Conservation (phyloP, 2,888 invertebrate species). For the Tiliacea citrago region DNA sequence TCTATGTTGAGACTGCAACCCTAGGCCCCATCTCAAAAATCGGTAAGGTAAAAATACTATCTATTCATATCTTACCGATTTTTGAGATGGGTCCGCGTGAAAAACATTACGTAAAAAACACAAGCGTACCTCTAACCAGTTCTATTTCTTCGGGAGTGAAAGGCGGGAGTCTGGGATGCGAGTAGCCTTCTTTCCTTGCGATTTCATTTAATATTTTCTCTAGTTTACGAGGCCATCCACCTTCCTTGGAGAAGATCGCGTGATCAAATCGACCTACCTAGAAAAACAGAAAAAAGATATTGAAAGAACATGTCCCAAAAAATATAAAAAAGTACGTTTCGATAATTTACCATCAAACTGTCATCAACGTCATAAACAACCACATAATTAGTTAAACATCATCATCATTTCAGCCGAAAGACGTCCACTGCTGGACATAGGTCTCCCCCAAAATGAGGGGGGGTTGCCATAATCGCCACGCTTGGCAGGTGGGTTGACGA, state of each 20-base stretch:
- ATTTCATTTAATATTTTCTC: constrained; percentile 70
- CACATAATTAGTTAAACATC: no score
- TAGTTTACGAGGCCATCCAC: constrained; percentile 77
- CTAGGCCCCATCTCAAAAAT: no score
- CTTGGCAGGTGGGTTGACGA: no score
- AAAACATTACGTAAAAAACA: not conserved
- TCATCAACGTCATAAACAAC: not conserved
- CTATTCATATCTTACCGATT: no score
- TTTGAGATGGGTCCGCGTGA: no score
- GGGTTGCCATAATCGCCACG: no score
- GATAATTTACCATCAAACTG: not conserved
- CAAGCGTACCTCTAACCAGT: constrained; percentile 40
- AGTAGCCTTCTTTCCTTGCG: constrained; percentile 67
- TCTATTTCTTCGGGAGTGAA: constrained; percentile 50
- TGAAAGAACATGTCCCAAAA: not conserved
- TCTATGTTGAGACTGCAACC: no score
- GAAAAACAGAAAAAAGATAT: not conserved
- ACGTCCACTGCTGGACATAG: no score
- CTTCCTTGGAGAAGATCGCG: constrained; percentile 75
- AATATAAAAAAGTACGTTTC: not conserved
- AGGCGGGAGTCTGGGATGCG: constrained; percentile 29
- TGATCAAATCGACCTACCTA: constrained; percentile 70
- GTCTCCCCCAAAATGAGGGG: no score
- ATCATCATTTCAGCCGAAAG: no score
- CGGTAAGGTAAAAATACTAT: no score